Evolutionary conservation across 2,888 invertebrate genomes (phyloP).

Genomic region (Thera obeliscata): DNA sequence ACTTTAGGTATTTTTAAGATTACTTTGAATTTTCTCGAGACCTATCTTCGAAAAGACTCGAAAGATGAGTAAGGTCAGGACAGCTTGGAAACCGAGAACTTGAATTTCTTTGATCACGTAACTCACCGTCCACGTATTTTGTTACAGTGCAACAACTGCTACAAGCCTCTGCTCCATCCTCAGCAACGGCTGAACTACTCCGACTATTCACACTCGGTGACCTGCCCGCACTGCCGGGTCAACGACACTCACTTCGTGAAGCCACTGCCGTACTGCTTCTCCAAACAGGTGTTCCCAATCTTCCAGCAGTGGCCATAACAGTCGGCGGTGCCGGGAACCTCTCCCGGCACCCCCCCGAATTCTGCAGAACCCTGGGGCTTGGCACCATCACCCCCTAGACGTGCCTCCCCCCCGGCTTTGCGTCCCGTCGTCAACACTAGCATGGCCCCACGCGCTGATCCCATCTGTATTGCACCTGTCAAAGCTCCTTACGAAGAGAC

Average conservation of each 20-base stretch:
- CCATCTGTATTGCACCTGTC: conserved; percentile 19
- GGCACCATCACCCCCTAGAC: conserved; percentile 72
- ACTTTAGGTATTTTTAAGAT: neutral
- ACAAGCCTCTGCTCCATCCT: conserved; percentile 93
- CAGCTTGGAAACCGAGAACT: neutral
- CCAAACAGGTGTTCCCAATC: conserved; percentile 88
- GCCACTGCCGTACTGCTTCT: conserved; percentile 93
- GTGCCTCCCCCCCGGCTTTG: conserved; percentile 73
- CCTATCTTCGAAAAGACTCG: too few relatives aligned
- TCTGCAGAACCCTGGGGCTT: conserved; percentile 66
- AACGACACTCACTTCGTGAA: conserved; percentile 98
- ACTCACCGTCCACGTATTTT: conserved; percentile 33
- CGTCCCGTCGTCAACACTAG: conserved; percentile 82
- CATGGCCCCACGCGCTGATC: conserved; percentile 68
- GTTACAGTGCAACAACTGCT: conserved; percentile 95
- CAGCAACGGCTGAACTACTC: conserved; percentile 95
- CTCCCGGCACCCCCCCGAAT: conserved; percentile 78
- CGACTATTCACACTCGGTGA: conserved; percentile 96
- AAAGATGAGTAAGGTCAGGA: neutral
- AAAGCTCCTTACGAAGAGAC: conserved; percentile 52
- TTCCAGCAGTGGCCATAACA: conserved; percentile 95
- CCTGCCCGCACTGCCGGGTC: conserved; percentile 95
- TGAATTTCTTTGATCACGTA: neutral
- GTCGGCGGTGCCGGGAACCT: conserved; percentile 87
- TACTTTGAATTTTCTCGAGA: too few relatives aligned